These are phyloP conservation scores for Stictocephala bisonia DNA, from an alignment of 2,888 invertebrate species.

Conservation along the genomic window DNA sequence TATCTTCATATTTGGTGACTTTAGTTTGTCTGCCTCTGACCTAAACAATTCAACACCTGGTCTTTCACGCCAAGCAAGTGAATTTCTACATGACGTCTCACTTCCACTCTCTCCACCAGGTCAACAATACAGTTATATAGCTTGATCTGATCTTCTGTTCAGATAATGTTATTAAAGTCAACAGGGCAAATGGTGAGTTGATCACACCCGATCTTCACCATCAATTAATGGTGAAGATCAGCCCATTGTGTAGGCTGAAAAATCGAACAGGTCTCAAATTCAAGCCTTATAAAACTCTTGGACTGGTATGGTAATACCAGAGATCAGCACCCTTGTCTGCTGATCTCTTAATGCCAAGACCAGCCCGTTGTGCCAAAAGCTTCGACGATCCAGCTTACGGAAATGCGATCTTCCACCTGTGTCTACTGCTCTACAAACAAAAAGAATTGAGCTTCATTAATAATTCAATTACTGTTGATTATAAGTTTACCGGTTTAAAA, in stretches of 20 bases:
- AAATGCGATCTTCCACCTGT: conserved; percentile 4
- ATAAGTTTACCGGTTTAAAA: no score
- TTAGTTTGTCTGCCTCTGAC: background rate
- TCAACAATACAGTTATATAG: conserved; percentile 1
- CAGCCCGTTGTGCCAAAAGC: background rate
- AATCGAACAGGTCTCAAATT: no score
- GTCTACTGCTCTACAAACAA: background rate
- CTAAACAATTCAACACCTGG: background rate
- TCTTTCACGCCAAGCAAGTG: background rate
- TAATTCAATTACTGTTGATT: background rate
- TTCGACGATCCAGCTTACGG: background rate
- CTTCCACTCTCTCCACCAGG: background rate
- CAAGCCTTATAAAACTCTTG: no score
- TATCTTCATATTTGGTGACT: conserved; percentile 13
- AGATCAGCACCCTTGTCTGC: background rate
- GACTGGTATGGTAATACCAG: no score
- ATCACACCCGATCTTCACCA: background rate
- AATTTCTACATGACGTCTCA: background rate
- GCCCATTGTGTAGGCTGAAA: no score
- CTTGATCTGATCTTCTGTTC: conserved; percentile 5
- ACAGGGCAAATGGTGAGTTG: background rate
- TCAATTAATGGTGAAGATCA: no score
- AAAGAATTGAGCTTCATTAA: background rate
- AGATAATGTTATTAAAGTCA: background rate
- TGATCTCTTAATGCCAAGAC: background rate